phyloP scores from a whole-genome alignment of 2,888 invertebrate genomes.

The Dicyrtoma fusca region DNA sequence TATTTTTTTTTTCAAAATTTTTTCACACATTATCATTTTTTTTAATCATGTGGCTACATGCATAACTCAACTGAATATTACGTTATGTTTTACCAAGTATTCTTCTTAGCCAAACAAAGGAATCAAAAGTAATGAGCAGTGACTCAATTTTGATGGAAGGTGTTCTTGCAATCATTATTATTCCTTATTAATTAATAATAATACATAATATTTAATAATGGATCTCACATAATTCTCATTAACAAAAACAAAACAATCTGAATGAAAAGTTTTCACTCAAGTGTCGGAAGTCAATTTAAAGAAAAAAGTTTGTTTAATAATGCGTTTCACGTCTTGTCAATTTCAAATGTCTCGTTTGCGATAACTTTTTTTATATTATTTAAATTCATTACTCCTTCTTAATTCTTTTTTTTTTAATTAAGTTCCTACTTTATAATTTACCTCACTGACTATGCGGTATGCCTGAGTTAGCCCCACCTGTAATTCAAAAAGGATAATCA shows the following conservation, averaged over 20 bases:
- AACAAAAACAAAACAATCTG: constrained; percentile 31
- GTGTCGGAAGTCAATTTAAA: constrained; percentile 26
- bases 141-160: constrained; percentile 24
- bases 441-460: constrained; percentile 56
- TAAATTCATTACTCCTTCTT: constrained; percentile 40
- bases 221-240: constrained; percentile 28
- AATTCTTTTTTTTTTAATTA: constrained; percentile 8
- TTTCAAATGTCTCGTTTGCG: constrained; percentile 39
- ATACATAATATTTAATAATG: constrained; percentile 2
- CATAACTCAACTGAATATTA: constrained; percentile 24
- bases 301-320: constrained; percentile 26
- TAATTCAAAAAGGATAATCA: too few relatives aligned
- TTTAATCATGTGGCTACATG: constrained; percentile 27
- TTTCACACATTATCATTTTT: constrained; percentile 20
- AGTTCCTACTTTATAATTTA: constrained; percentile 31
- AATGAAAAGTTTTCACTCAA: constrained; percentile 11
- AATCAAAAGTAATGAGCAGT: constrained; percentile 18
- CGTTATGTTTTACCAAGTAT: constrained; percentile 13
- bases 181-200: not conserved
- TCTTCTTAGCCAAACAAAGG: constrained; percentile 18
- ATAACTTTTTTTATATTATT: constrained; percentile 27
- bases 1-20: constrained; percentile 22
- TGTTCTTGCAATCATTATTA: not conserved
- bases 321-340: constrained; percentile 38
- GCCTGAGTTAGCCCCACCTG: constrained; percentile 52